These are phyloP conservation scores for Hydropsyche tenuis DNA, from an alignment of 1,140 invertebrate species.

Conservation along the genomic window DNA sequence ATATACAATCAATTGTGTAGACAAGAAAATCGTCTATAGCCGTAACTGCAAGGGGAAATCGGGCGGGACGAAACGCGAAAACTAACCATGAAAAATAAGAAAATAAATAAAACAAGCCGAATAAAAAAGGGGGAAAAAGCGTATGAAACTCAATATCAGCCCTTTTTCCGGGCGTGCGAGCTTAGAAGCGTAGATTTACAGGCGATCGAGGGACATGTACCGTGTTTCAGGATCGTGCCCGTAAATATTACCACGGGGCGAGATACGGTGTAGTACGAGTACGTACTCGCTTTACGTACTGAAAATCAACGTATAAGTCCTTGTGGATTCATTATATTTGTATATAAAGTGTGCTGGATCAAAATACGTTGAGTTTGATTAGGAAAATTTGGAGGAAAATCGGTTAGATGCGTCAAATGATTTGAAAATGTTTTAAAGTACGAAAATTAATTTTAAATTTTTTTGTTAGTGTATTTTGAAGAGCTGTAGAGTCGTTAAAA, in stretches of 20 bases:
- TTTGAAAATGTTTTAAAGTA: no score
- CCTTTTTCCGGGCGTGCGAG: neutral
- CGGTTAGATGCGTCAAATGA: no score
- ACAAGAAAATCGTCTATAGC: slow-evolving; percentile 35
- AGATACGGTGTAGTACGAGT: neutral
- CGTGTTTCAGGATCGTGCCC: slow-evolving; percentile 26
- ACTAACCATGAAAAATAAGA: neutral
- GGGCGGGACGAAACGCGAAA: neutral
- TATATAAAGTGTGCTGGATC: no score
- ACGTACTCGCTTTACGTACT: no score
- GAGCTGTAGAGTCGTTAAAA: no score
- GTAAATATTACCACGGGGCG: slow-evolving; percentile 7
- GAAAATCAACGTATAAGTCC: no score
- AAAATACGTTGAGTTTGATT: no score
- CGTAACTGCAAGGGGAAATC: neutral
- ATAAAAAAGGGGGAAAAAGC: neutral
- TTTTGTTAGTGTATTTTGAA: no score
- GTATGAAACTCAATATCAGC: slow-evolving; percentile 16
- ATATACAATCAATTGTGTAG: slow-evolving; percentile 37
- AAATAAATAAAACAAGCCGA: neutral
- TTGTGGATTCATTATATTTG: no score
- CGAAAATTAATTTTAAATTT: no score
- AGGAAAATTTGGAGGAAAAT: no score
- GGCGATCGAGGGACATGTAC: slow-evolving; percentile 22
- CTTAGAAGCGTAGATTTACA: slow-evolving; percentile 24